phyloP scores from a whole-genome alignment of 2,888 invertebrate species.

The Syrphus vitripennis region DNA sequence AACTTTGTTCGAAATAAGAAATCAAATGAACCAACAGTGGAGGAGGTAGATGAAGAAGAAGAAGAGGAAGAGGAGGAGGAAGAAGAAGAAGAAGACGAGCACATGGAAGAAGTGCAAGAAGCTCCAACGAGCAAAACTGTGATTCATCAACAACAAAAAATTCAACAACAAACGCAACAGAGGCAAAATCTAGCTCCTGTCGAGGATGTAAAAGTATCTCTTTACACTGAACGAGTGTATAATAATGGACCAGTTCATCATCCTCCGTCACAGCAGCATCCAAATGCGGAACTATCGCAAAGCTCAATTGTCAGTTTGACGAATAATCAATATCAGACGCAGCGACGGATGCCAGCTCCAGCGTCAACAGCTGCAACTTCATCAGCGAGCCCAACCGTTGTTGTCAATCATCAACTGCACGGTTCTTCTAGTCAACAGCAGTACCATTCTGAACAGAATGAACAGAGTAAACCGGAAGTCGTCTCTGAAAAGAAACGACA shows the following conservation, averaged over 20 bases:
- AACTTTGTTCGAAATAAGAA: conserved; percentile 80
- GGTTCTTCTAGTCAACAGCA: conserved; percentile 68
- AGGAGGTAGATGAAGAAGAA: conserved; percentile 33
- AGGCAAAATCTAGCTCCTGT: conserved; percentile 69
- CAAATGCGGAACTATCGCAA: conserved; percentile 26
- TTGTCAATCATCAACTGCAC: conserved; percentile 52
- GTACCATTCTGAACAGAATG: conserved; percentile 40
- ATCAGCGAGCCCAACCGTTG: conserved; percentile 16
- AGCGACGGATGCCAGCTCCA: conserved; percentile 26
- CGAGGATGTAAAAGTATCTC: conserved; percentile 27
- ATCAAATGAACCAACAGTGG: not conserved
- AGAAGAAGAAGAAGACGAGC: conserved; percentile 32
- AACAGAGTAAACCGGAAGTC: conserved; percentile 25
- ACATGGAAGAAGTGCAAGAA: conserved; percentile 38
- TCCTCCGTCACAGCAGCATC: conserved; percentile 43
- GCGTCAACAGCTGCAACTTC: conserved; percentile 41
- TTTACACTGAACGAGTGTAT: conserved; percentile 46
- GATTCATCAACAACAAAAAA: conserved; percentile 67
- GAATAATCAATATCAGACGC: conserved; percentile 46
- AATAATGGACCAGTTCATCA: conserved; percentile 11
- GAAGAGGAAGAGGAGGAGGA: conserved; percentile 30
- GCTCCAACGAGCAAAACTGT: conserved; percentile 56
- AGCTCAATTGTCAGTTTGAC: conserved; percentile 29
- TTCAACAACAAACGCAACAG: conserved; percentile 69
- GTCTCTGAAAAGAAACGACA: conserved; percentile 46